phyloP scores from a whole-genome alignment of 2,888 invertebrate species.

The Diloba caeruleocephala region DNA sequence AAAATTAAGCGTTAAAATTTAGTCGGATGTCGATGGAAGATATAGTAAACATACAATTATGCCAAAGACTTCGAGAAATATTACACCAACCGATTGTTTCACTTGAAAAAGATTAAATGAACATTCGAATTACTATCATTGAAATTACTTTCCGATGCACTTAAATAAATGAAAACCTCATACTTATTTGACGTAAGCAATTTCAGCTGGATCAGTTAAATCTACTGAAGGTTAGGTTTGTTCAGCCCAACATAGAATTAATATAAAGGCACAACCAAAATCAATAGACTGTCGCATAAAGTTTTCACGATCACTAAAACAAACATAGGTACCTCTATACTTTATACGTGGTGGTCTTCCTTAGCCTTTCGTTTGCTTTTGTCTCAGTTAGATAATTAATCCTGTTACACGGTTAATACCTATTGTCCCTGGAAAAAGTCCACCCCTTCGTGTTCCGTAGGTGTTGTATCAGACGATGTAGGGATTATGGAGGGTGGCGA shows the following conservation, averaged over 20 bases:
- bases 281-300: constrained; percentile 41
- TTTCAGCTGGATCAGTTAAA: constrained; percentile 5
- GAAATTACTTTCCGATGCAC: too few species aligned
- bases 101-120: too few species aligned
- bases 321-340: constrained; percentile 23
- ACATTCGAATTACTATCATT: too few species aligned
- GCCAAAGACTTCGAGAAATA: too few species aligned
- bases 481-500: constrained; percentile 36
- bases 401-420: constrained; percentile 40
- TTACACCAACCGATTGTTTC: too few species aligned
- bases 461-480: constrained; percentile 26
- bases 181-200: not conserved
- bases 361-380: constrained; percentile 32
- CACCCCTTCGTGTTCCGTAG: constrained; percentile 29
- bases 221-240: constrained; percentile 19
- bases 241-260: constrained; percentile 2
- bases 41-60: too few species aligned
- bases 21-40: too few species aligned
- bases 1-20: too few species aligned
- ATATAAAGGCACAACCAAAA: constrained; percentile 36
- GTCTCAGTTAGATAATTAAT: constrained; percentile 37
- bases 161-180: not conserved
- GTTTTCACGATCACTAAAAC: constrained; percentile 48
- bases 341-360: constrained; percentile 24
- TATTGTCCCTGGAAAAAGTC: constrained; percentile 28